Evolutionary conservation across 1,140 invertebrate species (phyloP).

Genomic region (Callitettix versicolor): DNA sequence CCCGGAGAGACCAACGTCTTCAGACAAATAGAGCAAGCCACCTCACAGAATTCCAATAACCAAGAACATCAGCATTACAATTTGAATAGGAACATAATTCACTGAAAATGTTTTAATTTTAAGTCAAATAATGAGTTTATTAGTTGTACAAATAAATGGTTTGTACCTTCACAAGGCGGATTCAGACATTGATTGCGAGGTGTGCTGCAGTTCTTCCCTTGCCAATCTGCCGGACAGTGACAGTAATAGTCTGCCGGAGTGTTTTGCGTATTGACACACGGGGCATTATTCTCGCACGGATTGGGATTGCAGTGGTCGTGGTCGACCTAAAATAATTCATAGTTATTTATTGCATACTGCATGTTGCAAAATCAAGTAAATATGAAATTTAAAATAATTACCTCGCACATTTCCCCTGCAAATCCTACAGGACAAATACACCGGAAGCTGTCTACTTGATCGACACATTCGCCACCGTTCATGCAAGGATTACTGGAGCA

Average conservation of each 20-base stretch:
- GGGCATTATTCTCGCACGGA: conserved; percentile 66
- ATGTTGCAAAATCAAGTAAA: neutral
- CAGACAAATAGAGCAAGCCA: neutral
- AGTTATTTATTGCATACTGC: conserved; percentile 10
- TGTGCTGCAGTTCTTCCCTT: conserved; percentile 82
- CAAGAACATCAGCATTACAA: too few species aligned
- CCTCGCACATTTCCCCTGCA: conserved; percentile 67
- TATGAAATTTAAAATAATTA: conserved; percentile 30
- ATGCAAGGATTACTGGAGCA: conserved; percentile 67
- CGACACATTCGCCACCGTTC: conserved; percentile 75
- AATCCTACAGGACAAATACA: conserved; percentile 79
- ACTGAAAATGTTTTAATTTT: too few species aligned
- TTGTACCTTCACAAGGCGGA: conserved; percentile 41
- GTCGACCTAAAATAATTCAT: conserved; percentile 47
- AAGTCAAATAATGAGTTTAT: too few species aligned
- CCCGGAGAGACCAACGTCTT: neutral
- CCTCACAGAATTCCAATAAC: too few species aligned
- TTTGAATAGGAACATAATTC: too few species aligned
- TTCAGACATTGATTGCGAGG: conserved; percentile 44
- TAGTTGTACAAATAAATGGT: too few species aligned
- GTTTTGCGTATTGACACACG: conserved; percentile 77
- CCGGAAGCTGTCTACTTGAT: conserved; percentile 64
- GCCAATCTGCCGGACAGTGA: conserved; percentile 75
- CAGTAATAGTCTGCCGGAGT: conserved; percentile 81
- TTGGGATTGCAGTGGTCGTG: conserved; percentile 72